A percentile compares a stretch with the other conserved stretches of the same genome.
Evolutionary conservation across 2,888 invertebrate species (phyloP).

Genomic region (Meteorus cinctellus): DNA sequence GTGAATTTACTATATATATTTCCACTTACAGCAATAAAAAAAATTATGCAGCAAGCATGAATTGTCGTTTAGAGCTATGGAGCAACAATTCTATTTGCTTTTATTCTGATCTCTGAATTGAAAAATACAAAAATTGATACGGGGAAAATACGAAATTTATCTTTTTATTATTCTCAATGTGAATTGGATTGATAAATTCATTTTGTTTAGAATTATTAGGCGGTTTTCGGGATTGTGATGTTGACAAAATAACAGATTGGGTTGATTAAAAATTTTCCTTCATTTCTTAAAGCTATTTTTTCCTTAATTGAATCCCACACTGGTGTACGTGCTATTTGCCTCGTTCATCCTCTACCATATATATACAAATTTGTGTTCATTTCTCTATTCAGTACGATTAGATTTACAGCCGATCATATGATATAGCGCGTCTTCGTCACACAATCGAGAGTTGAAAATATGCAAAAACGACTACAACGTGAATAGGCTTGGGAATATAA

Average conservation of each 20-base stretch:
- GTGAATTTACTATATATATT: too few species aligned
- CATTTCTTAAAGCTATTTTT: not conserved
- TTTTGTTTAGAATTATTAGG: not conserved
- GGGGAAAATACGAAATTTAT: not conserved
- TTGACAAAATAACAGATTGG: not conserved
- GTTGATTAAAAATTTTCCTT: not conserved
- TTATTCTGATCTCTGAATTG: too few species aligned
- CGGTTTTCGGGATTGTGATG: not conserved
- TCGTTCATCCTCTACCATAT: conserved; percentile 14
- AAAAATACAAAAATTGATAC: not conserved
- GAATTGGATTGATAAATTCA: too few species aligned
- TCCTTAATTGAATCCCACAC: not conserved
- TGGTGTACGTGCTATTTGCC: conserved; percentile 25
- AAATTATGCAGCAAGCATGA: too few species aligned
- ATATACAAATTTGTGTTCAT: not conserved
- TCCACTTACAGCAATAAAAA: too few species aligned
- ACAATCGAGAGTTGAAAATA: not conserved
- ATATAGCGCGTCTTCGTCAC: too few species aligned
- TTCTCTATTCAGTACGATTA: conserved; percentile 3
- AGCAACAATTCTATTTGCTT: too few species aligned
- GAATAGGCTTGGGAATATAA: not conserved
- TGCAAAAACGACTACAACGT: not conserved
- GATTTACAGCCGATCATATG: too few species aligned
- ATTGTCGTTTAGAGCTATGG: too few species aligned
- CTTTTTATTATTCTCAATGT: too few species aligned